These are phyloP conservation scores for Diacarnus erythraeanus DNA, from an alignment of 37 sponge, comb jelly and placozoan genomes.

Conservation along the genomic window DNA sequence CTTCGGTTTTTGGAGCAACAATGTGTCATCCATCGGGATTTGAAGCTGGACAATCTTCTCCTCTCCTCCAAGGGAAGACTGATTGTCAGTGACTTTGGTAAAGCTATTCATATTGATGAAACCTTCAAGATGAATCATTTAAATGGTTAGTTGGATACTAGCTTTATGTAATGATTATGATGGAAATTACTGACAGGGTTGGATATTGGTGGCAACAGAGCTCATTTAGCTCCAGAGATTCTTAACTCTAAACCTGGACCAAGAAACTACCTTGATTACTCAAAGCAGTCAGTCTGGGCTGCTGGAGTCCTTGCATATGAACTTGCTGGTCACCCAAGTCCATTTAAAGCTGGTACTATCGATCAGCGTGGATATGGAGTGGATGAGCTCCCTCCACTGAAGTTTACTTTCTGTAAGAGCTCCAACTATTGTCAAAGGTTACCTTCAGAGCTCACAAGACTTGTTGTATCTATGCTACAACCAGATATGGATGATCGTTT, in stretches of 20 bases:
- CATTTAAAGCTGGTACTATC: conserved; percentile 29
- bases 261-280: conserved; percentile 41
- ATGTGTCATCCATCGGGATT: conserved; percentile 69
- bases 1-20: conserved; percentile 63
- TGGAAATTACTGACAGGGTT: conserved; percentile 51
- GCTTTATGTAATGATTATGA: neutral
- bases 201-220: conserved; percentile 57
- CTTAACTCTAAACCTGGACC: conserved; percentile 71
- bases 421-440: conserved; percentile 12
- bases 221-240: conserved; percentile 75
- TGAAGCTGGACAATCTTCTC: conserved; percentile 84
- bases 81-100: conserved; percentile 78
- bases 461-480: conserved; percentile 39
- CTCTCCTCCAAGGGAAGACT: conserved; percentile 35
- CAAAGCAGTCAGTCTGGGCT: conserved; percentile 81
- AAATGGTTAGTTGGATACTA: neutral
- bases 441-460: neutral
- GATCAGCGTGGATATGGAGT: conserved; percentile 54
- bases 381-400: conserved; percentile 47
- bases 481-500: conserved; percentile 26
- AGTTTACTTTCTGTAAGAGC: conserved; percentile 29
- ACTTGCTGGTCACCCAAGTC: conserved; percentile 56
- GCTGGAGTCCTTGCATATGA: conserved; percentile 84
- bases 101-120: conserved; percentile 27
- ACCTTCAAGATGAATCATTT: neutral